Base-by-base conservation (phyloP, 2,888 invertebrate species). In the Euspilapteryx auroguttella region DNA sequence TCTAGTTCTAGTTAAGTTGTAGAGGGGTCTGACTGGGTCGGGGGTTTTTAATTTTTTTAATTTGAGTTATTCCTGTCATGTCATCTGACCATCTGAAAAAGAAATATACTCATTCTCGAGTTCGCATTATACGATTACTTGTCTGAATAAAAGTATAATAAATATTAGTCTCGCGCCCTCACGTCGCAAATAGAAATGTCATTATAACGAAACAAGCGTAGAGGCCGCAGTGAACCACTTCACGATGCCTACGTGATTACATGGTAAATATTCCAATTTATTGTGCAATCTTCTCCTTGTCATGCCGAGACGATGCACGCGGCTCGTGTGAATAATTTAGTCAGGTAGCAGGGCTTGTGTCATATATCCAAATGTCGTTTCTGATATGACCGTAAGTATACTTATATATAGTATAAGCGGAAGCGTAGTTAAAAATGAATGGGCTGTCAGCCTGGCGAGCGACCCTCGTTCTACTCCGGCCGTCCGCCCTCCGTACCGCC, bases 301-400 rank as follows among this genome's bases (percentile, higher is more conserved):
- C 64, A 57, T 49, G 54, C 45, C 50, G 58, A 59, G 56, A 58
- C 49, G 50, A 54, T 55, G 55, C 51, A 29, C 14, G 25, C 44
- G 54, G 50, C 44, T 54, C 44, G 37, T 41, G 39, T 69, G 64
- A 71, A 71, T 73, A 59, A 68, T 71, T 65, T 58, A 73, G 52
- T 39, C 37, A 46, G 58, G 43, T 47, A 64, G 47, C 56, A 49
- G 47, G 45, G 56, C 55, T 58, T 59, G 51, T 53, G 61, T 61
- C 64, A 68, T 71, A 69, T 69, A 66, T 66, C 61, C 58, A 65
- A 68, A 71, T n/a, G n/a, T 68, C 63, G 64, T 51, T 54, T 54
- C 49, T 46, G 41, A 44, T 48, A 38, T 44, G 45, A 44, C 42
- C 44, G 42, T 45, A 44, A 45, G 49, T 12, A 22, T 12, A 11